Conservation (phyloP, 37 sponge, comb jelly and placozoan genomes). For the Hormiphora californensis region DNA sequence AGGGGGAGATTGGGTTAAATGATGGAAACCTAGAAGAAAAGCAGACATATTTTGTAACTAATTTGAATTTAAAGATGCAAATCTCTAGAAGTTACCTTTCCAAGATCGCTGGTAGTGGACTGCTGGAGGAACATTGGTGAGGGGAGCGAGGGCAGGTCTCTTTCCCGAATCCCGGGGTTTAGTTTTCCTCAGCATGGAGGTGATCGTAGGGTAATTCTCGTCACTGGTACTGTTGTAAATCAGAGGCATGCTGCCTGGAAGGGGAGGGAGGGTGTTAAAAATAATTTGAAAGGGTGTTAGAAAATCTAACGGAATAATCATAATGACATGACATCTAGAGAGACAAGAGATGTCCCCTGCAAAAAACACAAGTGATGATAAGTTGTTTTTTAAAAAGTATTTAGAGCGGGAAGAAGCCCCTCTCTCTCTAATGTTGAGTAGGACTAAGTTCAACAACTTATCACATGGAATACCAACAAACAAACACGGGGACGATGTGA, state of each 20-base stretch:
- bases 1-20: background rate
- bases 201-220: constrained; percentile 39
- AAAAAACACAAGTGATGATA: no score
- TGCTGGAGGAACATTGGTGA: constrained; percentile 42
- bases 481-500: no score
- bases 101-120: constrained; percentile 17
- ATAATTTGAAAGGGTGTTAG: no score
- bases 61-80: background rate
- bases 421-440: no score
- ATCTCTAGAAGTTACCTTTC: background rate
- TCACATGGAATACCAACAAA: no score
- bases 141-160: constrained; percentile 38
- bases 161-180: constrained; percentile 45
- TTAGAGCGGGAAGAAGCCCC: no score
- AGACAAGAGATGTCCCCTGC: no score
- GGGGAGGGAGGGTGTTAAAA: no score
- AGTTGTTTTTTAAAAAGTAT: no score
- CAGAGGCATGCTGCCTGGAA: constrained; percentile 53
- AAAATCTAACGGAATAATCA: no score
- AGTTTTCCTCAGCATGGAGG: constrained; percentile 36
- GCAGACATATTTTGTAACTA: background rate
- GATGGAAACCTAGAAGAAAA: background rate
- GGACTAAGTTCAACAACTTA: no score
- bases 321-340: no score
- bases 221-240: background rate